Base-by-base conservation (phyloP, 2,888 invertebrate species). In the Lasioglossum zephyrum region DNA sequence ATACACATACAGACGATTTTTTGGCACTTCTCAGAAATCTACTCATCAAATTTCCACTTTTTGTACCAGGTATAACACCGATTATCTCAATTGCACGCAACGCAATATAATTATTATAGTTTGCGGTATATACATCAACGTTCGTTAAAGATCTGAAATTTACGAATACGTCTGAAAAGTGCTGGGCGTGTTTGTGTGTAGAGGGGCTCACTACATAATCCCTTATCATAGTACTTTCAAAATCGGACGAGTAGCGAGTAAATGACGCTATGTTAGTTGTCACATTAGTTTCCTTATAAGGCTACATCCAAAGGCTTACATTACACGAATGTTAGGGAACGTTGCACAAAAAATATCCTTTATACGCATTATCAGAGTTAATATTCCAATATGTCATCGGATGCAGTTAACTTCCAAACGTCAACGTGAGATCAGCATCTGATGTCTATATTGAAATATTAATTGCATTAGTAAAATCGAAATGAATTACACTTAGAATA, bases 401-500 rank as follows among this genome's bases (percentile, higher is more conserved):
- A 90, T 88, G 88, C 92, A 90, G 89, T 92, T 90, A 89, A 93
- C 88, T 84, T 87, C 81, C 77, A 77, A 77, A 70, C 70, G 91
- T 92, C 86, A 92, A 92, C 92, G 87, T 92, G 92, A 92, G 92
- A 92, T 92, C 92, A 85, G 89, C 92, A 86, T 85, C 92, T 86
- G 88, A 90, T 73, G 74, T 86, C 72, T 85, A 85, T 86, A 91
- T 88, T 87, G 86, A 88, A 91, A 91, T 87, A 88, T 89, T 84
- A 86, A 86, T 91, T 79, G 82, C 75, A 86, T 87, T 84, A 85
- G 73, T 80, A 86, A 81, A 89, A 83, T 83, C 73, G 78, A 88
- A 83, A 87, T 87, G 85, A 87, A 89, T 88, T 79, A 89, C 73
- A 78, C 77, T 86, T 85, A 87, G 63, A 73, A 73, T 77, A 86